Base-by-base conservation (phyloP, 2,888 invertebrate genomes). In the Caenorhabditis sinica region DNA sequence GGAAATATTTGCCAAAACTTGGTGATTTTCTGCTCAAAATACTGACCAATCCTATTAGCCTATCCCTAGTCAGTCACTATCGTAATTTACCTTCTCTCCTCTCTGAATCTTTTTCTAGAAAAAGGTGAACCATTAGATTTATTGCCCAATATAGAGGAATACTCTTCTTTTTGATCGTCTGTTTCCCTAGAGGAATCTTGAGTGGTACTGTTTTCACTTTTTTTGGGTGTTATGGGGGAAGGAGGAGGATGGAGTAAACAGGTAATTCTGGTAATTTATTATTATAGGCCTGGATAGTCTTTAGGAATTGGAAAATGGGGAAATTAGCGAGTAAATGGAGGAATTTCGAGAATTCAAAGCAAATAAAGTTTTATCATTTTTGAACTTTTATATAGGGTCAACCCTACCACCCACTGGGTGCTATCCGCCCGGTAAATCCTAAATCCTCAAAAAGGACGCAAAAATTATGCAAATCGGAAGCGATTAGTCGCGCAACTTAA, bases 381-480 rank as follows among this genome's bases (percentile, higher is more conserved):
- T 40, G 13, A 11, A 40, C 40, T 13, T 15, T 28, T 28, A 11
- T 56, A 56, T 15, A 49, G 17, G 56, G 28, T 56, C 56, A 49
- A 20, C 40, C 56, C n/a, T 28, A 56, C 25, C 56, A 56, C 28
- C 56, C 28, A 56, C 25, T 56, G 56, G 15, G 25, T 4, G 15
- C 9, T 56, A 25, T n/a, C n/a, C n/a, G n/a, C n/a, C 25, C 28
- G 11, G 9, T 28, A 25, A 28, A 23, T 28, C 28, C 20, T 56
- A 56, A 56, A 56, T 56, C 28, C 17, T 53, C 36, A n/a, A 5
- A 56, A 40, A 53, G 25, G 36, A 13, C n/a, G 28, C n/a, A 40
- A 53, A 74, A 49, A 75, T 75, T 75, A 65, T 75, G 66, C 65
- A 75, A 75, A 74, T 66, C 76, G 68, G 71, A 79, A 79, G 71